phyloP scores from a whole-genome alignment of 1,140 invertebrate species.

The Wiebesia pumilae region DNA sequence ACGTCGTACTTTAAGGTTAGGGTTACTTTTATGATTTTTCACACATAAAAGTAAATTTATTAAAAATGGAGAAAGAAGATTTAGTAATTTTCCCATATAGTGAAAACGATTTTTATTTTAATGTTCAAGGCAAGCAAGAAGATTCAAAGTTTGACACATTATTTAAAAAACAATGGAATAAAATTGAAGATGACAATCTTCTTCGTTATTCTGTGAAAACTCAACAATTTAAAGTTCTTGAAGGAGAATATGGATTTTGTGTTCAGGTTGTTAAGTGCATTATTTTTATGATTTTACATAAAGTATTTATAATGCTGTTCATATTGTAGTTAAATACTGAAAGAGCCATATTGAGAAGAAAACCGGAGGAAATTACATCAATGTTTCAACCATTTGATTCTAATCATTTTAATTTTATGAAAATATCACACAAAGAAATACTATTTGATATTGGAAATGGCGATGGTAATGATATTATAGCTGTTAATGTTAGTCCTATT shows the following conservation, averaged over 20 bases:
- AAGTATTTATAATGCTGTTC: slow-evolving; percentile 31
- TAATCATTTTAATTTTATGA: slow-evolving; percentile 82
- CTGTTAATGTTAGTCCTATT: slow-evolving; percentile 84
- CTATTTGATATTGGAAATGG: slow-evolving; percentile 71
- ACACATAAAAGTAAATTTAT: too few relatives aligned
- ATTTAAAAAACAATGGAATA: slow-evolving; percentile 64
- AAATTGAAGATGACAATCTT: slow-evolving; percentile 58
- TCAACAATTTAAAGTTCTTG: slow-evolving; percentile 63
- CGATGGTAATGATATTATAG: slow-evolving; percentile 67
- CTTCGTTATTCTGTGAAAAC: slow-evolving; percentile 68
- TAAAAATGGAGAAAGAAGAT: slow-evolving; percentile 14
- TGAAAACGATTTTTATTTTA: slow-evolving; percentile 52
- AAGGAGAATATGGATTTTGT: slow-evolving; percentile 70
- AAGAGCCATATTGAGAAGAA: slow-evolving; percentile 77
- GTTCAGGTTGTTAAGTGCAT: slow-evolving; percentile 65
- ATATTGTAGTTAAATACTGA: slow-evolving; percentile 80
- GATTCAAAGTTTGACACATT: slow-evolving; percentile 64
- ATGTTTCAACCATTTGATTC: slow-evolving; percentile 79
- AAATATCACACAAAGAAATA: slow-evolving; percentile 78
- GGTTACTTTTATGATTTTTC: background rate
- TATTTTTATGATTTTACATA: background rate
- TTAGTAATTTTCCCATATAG: slow-evolving; percentile 21
- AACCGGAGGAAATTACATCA: slow-evolving; percentile 77
- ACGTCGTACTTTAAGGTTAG: slow-evolving; percentile 28
- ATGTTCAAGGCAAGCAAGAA: slow-evolving; percentile 50